Evolutionary conservation across 2,113 vertebrate species (phyloP).

Genomic region (Hippoglossus stenolepis): DNA sequence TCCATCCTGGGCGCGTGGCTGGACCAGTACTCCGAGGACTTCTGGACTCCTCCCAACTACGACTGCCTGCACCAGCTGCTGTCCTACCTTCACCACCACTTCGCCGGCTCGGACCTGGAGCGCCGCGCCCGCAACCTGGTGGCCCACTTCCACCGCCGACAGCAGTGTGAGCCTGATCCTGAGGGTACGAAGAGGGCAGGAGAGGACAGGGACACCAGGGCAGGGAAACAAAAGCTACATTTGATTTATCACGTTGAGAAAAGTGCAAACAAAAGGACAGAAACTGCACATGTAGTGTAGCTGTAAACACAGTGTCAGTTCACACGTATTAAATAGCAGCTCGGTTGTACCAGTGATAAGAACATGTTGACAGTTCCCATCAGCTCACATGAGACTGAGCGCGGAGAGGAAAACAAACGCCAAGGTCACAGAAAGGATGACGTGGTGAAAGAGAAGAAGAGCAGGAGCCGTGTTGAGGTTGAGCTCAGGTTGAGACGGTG

Average conservation of each 20-base stretch:
- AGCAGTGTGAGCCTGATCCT: conserved; percentile 83
- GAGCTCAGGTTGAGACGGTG: neutral
- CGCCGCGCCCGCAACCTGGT: conserved; percentile 92
- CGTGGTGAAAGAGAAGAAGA: neutral
- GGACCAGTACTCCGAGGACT: conserved; percentile 98
- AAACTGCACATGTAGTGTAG: too few species aligned
- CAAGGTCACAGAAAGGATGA: neutral
- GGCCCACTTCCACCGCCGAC: conserved; percentile 90
- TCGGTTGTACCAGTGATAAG: neutral
- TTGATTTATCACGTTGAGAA: too few species aligned
- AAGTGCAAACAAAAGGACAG: too few species aligned
- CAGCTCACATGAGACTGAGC: neutral
- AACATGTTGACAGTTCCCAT: neutral
- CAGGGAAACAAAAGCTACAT: neutral
- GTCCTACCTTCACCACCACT: conserved; percentile 91
- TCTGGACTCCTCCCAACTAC: conserved; percentile 91
- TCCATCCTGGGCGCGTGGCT: conserved; percentile 98
- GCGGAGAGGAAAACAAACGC: neutral
- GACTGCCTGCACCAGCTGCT: conserved; percentile 92
- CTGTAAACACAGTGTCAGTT: neutral
- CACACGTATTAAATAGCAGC: neutral
- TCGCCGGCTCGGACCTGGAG: conserved; percentile 94
- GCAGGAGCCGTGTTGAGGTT: conserved; percentile 4
- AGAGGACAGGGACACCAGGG: conserved; percentile 32
- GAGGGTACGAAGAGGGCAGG: conserved; percentile 83